Base-by-base conservation (phyloP, 2,888 invertebrate genomes). In the Syrphus vitripennis region DNA sequence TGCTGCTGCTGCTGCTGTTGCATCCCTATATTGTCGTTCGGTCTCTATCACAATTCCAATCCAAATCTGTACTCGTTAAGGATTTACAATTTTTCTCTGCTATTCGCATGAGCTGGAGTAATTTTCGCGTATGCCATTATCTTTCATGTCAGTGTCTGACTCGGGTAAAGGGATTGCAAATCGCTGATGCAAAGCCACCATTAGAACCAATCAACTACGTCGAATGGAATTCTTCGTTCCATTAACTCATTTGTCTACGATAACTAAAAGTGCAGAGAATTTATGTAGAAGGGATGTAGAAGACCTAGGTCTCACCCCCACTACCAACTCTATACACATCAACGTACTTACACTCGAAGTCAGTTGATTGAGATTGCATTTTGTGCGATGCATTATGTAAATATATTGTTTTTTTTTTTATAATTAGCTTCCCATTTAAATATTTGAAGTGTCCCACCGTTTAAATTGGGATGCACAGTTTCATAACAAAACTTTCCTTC, bases 141-240 rank as follows among this genome's bases (percentile, higher is more conserved):
- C 69, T 63, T 74, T 40, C 69, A 69, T 72, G 83, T 69, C 69
- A 55, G 55, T 63, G 21, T 59, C 48, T 29, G 53, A 45, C 14
- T 59, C 5, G n/a, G 59, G 61, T 55, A 70, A 83, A 79, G 59
- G 79, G 69, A 83, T 79, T 79, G 69, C 79, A 79, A 79, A 83
- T 69, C 74, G 79, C 79, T 83, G 83, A 79, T 79, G 83, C 83
- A 75, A 83, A 79, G 74, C 83, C 83, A 74, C 79, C 79, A 70
- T 83, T 74, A 69, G 79, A 83, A 79, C 74, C 83, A 83, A 83
- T 83, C 83, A 83, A 83, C 79, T 83, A 83, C 74, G 63, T 79
- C 79, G 83, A 83, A 83, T 79, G 78, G 69, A 74, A 79, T 83
- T 83, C 83, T 83, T 83, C 79, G 83, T 79, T 83, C 83, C 83